Evolutionary conservation across 2,113 vertebrate species (phyloP).

Genomic region (Anhinga anhinga): DNA sequence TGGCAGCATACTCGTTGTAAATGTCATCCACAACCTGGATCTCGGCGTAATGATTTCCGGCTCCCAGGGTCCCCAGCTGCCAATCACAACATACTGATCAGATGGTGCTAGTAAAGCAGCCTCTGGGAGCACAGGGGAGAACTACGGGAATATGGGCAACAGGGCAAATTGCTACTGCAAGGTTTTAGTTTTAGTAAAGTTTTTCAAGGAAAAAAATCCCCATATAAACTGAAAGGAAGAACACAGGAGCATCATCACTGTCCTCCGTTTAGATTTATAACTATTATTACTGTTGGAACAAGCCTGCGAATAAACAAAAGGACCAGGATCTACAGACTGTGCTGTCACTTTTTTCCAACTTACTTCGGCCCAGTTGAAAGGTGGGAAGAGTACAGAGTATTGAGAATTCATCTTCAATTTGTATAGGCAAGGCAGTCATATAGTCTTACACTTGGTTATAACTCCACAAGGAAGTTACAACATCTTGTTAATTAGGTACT

Average conservation of each 20-base stretch:
- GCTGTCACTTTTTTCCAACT: neutral
- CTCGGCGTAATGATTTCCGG: constrained; percentile 96
- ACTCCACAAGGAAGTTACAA: neutral
- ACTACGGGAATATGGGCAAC: accelerated
- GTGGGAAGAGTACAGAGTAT: neutral
- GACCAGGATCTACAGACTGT: neutral
- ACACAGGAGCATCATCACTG: neutral
- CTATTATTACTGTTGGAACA: neutral
- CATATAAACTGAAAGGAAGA: neutral
- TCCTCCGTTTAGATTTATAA: neutral
- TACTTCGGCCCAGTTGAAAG: neutral
- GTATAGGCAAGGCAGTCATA: neutral
- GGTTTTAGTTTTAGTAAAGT: neutral
- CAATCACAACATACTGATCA: constrained; percentile 25
- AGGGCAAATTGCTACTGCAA: neutral
- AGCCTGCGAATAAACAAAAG: neutral
- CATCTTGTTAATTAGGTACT: neutral
- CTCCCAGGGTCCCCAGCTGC: constrained; percentile 93
- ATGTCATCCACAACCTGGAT: constrained; percentile 99
- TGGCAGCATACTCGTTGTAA: constrained; percentile 94
- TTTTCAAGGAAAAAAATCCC: neutral
- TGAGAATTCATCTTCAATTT: neutral
- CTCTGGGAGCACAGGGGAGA: neutral
- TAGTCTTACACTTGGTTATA: neutral
- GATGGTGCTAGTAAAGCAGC: neutral